Conservation (phyloP, 2,888 invertebrate species). For the Spodoptera littoralis region DNA sequence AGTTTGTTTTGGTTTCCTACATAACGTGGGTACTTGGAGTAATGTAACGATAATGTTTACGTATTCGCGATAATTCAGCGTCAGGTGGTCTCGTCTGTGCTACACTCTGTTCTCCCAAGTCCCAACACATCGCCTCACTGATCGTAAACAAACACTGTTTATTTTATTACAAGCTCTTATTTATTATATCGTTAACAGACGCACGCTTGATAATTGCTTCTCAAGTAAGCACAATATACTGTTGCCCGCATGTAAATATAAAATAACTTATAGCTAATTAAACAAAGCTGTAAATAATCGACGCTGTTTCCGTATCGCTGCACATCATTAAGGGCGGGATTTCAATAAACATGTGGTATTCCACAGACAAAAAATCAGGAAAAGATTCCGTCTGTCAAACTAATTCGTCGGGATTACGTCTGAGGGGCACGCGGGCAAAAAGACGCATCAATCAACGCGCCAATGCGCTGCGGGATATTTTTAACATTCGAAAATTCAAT, state of each 20-base stretch:
- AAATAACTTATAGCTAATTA: constrained; percentile 50
- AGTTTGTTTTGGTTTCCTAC: constrained; percentile 45
- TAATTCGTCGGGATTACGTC: constrained; percentile 82
- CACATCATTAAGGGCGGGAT: constrained; percentile 81
- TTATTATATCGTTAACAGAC: constrained; percentile 69
- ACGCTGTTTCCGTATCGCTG: constrained; percentile 76
- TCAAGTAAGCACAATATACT: constrained; percentile 28
- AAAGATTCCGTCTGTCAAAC: constrained; percentile 84
- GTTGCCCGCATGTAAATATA: constrained; percentile 45
- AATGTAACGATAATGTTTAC: constrained; percentile 59
- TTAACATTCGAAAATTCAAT: constrained; percentile 61
- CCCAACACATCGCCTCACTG: constrained; percentile 60
- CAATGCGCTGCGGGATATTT: constrained; percentile 72
- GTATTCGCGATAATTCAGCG: constrained; percentile 73
- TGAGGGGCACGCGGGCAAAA: constrained; percentile 82
- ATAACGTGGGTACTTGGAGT: constrained; percentile 52
- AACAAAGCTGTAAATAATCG: constrained; percentile 55
- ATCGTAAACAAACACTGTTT: constrained; percentile 75
- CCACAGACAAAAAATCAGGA: constrained; percentile 80
- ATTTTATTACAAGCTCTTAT: constrained; percentile 70
- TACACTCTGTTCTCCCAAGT: constrained; percentile 69
- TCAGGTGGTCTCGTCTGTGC: constrained; percentile 70
- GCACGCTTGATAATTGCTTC: constrained; percentile 52
- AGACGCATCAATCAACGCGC: constrained; percentile 80
- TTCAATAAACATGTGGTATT: constrained; percentile 82